Percentiles rank a stretch among this genome's conserved stretches.
These are phyloP conservation scores for Megastigmus dorsalis DNA, from an alignment of 2,888 invertebrate species.

Conservation along the genomic window DNA sequence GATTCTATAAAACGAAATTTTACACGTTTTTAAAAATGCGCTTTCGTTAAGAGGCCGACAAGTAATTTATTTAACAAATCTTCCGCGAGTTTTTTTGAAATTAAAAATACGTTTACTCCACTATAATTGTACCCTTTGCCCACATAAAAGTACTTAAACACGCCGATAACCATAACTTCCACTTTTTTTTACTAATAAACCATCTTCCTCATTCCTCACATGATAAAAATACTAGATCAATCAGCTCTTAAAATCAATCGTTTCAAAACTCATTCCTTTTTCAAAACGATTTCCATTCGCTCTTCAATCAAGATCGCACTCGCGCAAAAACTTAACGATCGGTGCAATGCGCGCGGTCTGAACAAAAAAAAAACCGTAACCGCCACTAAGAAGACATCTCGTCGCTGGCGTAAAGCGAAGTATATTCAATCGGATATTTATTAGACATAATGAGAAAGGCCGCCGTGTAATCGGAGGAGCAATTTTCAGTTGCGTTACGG, in stretches of 20 bases:
- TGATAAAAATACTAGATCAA: not conserved
- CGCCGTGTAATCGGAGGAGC: constrained; percentile 10
- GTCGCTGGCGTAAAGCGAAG: constrained; percentile 31
- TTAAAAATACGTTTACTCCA: too few species aligned
- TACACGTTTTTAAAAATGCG: too few species aligned
- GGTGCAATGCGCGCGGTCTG: not conserved
- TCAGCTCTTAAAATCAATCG: constrained; percentile 3
- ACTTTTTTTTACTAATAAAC: too few species aligned
- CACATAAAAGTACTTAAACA: too few species aligned
- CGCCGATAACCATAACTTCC: too few species aligned
- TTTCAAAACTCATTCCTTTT: not conserved
- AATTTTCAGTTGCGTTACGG: constrained; percentile 44
- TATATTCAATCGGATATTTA: constrained; percentile 45
- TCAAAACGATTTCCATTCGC: not conserved
- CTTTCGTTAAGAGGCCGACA: too few species aligned
- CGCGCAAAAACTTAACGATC: constrained; percentile 12
- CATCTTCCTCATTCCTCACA: too few species aligned
- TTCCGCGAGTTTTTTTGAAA: too few species aligned
- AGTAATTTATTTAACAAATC: too few species aligned
- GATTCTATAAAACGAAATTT: too few species aligned
- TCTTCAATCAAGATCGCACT: not conserved
- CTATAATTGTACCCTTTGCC: too few species aligned
- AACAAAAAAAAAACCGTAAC: not conserved
- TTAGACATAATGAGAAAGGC: constrained; percentile 48
- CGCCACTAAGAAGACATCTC: constrained; percentile 25